Conservation (phyloP, 2,888 invertebrate genomes). For the Eretmocerus hayati region DNA sequence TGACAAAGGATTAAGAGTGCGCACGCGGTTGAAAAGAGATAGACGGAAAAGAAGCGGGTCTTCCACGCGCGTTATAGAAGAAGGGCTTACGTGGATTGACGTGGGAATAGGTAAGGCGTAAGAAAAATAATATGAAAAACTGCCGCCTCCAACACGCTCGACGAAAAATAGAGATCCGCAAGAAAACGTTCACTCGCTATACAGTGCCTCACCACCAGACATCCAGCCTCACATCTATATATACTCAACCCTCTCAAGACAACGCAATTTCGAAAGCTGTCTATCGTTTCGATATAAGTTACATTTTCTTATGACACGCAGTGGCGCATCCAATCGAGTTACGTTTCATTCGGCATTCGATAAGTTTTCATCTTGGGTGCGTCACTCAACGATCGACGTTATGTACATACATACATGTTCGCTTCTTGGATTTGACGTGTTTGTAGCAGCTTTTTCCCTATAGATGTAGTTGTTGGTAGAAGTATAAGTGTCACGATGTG, state of each 20-base stretch:
- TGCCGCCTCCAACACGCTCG: constrained; percentile 16
- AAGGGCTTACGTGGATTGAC: constrained; percentile 16
- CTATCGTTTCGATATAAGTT: constrained; percentile 27
- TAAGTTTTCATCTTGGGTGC: constrained; percentile 24
- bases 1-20: constrained; percentile 20
- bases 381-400: constrained; percentile 11
- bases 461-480: too few species aligned
- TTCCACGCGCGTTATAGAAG: too few species aligned
- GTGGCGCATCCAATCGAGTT: constrained; percentile 25
- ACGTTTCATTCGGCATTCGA: constrained; percentile 24
- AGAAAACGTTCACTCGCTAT: too few species aligned
- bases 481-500: not conserved
- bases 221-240: too few species aligned
- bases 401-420: not conserved
- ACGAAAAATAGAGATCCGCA: too few species aligned
- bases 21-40: constrained; percentile 10
- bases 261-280: constrained; percentile 31
- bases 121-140: constrained; percentile 25
- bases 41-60: constrained; percentile 10
- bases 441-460: too few species aligned
- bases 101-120: constrained; percentile 20
- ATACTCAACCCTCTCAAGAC: constrained; percentile 22
- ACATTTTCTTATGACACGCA: constrained; percentile 29
- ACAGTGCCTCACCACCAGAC: too few species aligned
- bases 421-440: too few species aligned